phyloP scores from a whole-genome alignment of 2,113 vertebrate species.

The Callopanchax toddi region DNA sequence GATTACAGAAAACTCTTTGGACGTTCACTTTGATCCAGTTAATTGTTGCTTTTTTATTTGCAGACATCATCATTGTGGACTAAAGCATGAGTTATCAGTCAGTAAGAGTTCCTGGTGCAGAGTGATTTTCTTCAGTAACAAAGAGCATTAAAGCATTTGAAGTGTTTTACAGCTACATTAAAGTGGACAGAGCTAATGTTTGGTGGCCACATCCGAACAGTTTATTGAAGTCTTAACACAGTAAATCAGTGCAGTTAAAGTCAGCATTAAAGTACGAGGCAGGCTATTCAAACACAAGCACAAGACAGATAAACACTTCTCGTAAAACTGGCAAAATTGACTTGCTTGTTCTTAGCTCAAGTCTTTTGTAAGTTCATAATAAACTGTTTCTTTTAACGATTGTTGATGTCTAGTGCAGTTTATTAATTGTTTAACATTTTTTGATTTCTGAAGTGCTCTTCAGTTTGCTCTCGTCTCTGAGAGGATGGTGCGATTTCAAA shows the following conservation, averaged over 20 bases:
- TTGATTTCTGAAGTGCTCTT: neutral
- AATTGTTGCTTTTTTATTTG: neutral
- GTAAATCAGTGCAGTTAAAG: slow-evolving; percentile 53
- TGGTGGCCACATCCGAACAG: slow-evolving; percentile 32
- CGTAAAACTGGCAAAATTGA: neutral
- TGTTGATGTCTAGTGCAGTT: neutral
- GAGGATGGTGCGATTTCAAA: neutral
- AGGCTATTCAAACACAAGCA: neutral
- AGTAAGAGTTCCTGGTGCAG: neutral
- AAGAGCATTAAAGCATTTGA: slow-evolving; percentile 22
- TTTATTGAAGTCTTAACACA: slow-evolving; percentile 32
- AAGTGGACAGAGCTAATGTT: slow-evolving; percentile 33
- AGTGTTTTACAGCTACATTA: slow-evolving; percentile 36
- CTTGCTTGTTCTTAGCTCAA: neutral
- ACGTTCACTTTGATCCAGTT: neutral
- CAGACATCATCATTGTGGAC: neutral
- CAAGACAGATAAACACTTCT: slow-evolving; percentile 4
- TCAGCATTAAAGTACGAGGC: slow-evolving; percentile 26
- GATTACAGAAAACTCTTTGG: neutral
- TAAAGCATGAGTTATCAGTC: neutral
- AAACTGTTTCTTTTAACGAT: neutral
- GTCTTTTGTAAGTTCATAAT: neutral
- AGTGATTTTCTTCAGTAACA: slow-evolving; percentile 10
- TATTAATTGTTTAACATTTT: too few species aligned
- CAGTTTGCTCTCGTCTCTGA: neutral